Evolutionary conservation across 2,888 invertebrate species (phyloP), one percentile per base, ranked within the genome.

Genomic region (Thymelicus sylvestris): DNA sequence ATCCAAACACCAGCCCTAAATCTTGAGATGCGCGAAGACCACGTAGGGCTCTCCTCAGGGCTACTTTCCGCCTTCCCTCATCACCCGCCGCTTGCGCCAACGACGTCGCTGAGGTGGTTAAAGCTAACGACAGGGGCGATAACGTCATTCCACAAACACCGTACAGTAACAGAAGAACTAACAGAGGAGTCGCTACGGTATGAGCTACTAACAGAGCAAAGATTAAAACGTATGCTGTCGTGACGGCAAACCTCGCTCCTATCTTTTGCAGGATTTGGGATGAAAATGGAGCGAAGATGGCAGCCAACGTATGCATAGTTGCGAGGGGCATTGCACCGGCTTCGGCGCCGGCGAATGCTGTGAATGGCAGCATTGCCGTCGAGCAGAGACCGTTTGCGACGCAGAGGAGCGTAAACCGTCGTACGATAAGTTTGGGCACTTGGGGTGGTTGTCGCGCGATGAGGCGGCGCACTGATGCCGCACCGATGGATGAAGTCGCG

Each of bases 381-480:
- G 96, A 95, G 72, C 95, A 94, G 12, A 96, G 92, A 0, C 95
- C 94, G 78, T 96, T 96, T 41, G 95, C 87, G 74, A 95, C 74
- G 84, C 95, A 93, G 75, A 95, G 84, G 71, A 95, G 85, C 52
- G 95, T 84, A 82, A 96, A 90, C 76, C 89, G 86, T 87, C 83
- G 79, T 84, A 94, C 86, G 79, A 94, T 74, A 76, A 94, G 80
- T 84, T 92, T 80, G 83, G 95, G 94, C 85, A 95, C 75, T 89
- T 94, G 81, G 83, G 91, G 81, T 0, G 93, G 92, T 47, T 87
- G 92, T 50, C 91, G 78, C 0, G 96, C 95, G 67, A 97, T 95
- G 13, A 97, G 92, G 0, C 97, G 95, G 5, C 97, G 94, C 10
- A 97, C 97, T 0, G 97, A 97, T 0, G 96, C 96, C 0, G 96